Evolutionary conservation across 2,888 invertebrate genomes (phyloP).

Genomic region (Deilephila porcellus): DNA sequence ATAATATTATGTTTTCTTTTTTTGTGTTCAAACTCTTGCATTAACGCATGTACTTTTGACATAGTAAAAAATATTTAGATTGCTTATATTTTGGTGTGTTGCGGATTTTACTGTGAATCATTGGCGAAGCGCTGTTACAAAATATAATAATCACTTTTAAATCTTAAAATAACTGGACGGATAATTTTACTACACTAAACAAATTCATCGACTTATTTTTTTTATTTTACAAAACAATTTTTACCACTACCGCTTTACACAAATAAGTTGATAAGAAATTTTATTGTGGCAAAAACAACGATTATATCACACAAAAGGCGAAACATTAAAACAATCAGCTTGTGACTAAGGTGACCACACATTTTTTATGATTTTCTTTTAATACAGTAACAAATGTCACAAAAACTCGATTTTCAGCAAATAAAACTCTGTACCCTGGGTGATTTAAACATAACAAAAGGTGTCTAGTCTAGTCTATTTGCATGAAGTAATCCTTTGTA

Average conservation of each 20-base stretch:
- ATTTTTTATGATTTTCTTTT: neutral
- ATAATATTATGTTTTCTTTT: constrained; percentile 47
- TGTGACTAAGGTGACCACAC: constrained; percentile 17
- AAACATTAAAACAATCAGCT: neutral
- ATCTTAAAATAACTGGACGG: constrained; percentile 11
- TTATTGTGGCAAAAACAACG: constrained; percentile 1
- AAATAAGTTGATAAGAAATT: neutral
- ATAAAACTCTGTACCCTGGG: neutral
- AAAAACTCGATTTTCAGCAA: neutral
- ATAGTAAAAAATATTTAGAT: neutral
- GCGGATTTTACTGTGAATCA: constrained; percentile 2
- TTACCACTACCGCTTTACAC: neutral
- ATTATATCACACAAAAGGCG: neutral
- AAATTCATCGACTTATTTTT: constrained; percentile 25
- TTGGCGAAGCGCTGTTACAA: neutral
- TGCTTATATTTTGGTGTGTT: neutral
- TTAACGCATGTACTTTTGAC: constrained; percentile 15
- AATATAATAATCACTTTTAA: neutral
- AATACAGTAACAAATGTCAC: neutral
- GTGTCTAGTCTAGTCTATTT: constrained; percentile 7
- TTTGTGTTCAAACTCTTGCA: constrained; percentile 43
- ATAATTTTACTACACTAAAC: constrained; percentile 36
- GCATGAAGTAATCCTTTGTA: constrained; percentile 21
- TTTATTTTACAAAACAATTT: neutral
- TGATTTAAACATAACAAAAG: constrained; percentile 6